Evolutionary conservation across 2,113 vertebrate genomes (phyloP).

Genomic region (Halcyon malimbica): DNA sequence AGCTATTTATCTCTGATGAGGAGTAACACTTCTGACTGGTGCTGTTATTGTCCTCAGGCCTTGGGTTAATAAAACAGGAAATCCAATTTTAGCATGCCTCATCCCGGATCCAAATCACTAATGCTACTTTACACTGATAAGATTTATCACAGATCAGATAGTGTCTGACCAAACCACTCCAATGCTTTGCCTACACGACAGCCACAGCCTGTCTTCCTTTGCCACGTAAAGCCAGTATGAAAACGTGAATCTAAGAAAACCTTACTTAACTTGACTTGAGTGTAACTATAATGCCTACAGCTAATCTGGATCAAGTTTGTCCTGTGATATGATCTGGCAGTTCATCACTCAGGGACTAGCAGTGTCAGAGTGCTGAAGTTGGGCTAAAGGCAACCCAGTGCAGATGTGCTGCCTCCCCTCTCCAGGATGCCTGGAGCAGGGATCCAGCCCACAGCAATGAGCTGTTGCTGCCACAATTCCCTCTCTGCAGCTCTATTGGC

Average conservation of each 20-base stretch:
- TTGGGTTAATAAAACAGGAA: not conserved
- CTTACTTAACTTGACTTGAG: not conserved
- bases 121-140: not conserved
- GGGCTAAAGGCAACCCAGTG: not conserved
- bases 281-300: not conserved
- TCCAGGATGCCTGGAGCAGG: not conserved
- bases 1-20: not conserved
- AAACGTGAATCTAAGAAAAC: not conserved
- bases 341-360: not conserved
- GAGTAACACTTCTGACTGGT: not conserved
- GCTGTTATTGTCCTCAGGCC: not conserved
- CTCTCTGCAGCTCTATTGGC: not conserved
- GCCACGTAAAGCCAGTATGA: not conserved
- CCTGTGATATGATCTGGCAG: accelerated
- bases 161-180: not conserved
- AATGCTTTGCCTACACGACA: not conserved
- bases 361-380: not conserved
- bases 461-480: not conserved
- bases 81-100: not conserved
- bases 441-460: not conserved
- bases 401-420: not conserved
- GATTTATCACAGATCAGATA: not conserved
- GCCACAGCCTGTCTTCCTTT: not conserved
- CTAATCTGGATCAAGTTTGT: not conserved
- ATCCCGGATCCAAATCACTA: not conserved